phyloP scores from a whole-genome alignment of 2,113 vertebrate species.

The Glaucidium brasilianum region DNA sequence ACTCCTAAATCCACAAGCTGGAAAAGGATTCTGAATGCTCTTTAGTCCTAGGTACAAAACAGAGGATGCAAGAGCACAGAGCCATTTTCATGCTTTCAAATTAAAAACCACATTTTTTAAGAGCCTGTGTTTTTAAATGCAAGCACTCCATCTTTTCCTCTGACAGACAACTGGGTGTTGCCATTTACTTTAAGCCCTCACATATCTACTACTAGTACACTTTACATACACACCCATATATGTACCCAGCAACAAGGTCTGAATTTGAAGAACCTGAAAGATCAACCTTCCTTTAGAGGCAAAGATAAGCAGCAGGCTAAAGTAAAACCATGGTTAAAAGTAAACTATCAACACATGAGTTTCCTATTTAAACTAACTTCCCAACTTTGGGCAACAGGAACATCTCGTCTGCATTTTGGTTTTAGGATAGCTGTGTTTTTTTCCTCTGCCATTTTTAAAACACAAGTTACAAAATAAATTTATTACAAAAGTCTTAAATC shows the following conservation, averaged over 20 bases:
- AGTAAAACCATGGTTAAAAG: not conserved
- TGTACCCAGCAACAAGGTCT: not conserved
- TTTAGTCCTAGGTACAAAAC: not conserved
- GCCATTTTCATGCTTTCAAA: not conserved
- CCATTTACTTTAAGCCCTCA: not conserved
- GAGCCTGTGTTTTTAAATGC: not conserved
- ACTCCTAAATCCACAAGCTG: not conserved
- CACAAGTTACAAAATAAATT: not conserved
- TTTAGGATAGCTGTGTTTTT: not conserved
- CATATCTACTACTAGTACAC: not conserved
- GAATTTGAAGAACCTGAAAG: not conserved
- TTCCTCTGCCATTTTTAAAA: not conserved
- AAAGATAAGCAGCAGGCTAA: not conserved
- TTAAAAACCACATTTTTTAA: not conserved
- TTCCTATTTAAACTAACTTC: not conserved
- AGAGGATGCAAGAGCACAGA: not conserved
- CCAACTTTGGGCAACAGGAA: not conserved
- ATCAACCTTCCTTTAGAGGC: not conserved
- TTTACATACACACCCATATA: rapidly evolving
- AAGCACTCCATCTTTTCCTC: not conserved
- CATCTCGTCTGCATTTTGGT: not conserved
- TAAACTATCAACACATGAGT: rapidly evolving
- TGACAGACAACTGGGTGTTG: not conserved
- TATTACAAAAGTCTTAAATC: not conserved
- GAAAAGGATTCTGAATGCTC: not conserved